Evolutionary conservation across 2,797 vertebrate genomes (phyloP).

Genomic region (Fundulus diaphanus): DNA sequence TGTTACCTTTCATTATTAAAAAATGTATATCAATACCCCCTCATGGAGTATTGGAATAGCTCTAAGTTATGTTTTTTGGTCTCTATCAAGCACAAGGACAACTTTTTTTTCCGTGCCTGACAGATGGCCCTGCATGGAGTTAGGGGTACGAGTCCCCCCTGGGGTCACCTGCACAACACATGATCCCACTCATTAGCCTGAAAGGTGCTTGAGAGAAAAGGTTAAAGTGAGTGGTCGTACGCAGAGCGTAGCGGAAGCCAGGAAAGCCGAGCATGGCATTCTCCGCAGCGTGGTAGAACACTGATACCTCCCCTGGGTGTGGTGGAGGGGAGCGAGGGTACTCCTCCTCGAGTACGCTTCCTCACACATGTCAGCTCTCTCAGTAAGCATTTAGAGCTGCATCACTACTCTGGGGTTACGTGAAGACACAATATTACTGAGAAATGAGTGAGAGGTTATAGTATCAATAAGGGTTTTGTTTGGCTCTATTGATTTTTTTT

Average conservation of each 20-base stretch:
- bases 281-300: constrained; percentile 38
- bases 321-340: constrained; percentile 7
- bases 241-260: constrained; percentile 50
- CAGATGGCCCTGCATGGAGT: constrained; percentile 37
- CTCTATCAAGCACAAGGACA: constrained; percentile 11
- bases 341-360: constrained; percentile 36
- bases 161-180: constrained; percentile 49
- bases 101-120: constrained; percentile 13
- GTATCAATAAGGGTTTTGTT: neutral
- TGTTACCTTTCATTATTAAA: neutral
- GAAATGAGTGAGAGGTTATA: constrained; percentile 1
- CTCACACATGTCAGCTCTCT: constrained; percentile 21
- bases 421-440: constrained; percentile 6
- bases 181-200: constrained; percentile 50
- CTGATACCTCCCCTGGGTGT: constrained; percentile 56
- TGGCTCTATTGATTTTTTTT: neutral
- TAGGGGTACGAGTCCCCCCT: constrained; percentile 33
- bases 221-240: constrained; percentile 47
- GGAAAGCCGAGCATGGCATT: constrained; percentile 50
- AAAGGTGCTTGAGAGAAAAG: constrained; percentile 57
- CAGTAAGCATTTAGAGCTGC: constrained; percentile 18
- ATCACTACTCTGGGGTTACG: constrained; percentile 10
- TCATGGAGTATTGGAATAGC: neutral
- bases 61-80: neutral
- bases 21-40: no score